Evolutionary conservation across 2,888 invertebrate genomes (phyloP), one percentile per base, ranked within the genome.

Genomic region (Trissolcus japonicus): DNA sequence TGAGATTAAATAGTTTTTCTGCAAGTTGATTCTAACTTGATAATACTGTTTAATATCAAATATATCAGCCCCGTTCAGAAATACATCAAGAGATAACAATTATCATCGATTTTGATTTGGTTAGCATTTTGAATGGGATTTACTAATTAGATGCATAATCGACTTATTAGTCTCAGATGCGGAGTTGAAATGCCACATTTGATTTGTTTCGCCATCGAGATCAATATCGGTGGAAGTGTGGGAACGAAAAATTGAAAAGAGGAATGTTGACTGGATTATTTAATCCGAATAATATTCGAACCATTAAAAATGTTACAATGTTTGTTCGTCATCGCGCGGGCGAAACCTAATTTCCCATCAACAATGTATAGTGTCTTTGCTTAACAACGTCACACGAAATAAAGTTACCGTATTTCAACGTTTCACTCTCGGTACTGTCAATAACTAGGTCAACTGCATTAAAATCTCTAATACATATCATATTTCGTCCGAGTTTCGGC

Each of bases 381-480:
- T 68, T 60, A 60, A 67, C 53, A 60, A 54, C 51, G 50, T 66
- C 51, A 66, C 0, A 35, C 50, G 40, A 59, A 60, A 68, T 60
- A 60, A 68, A 59, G 60, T 68, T 60, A 68, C 48, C 43, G 13
- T 19, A 14, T 21, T 17, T 46, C 55, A 55, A 35, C 35, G 29
- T 59, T 68, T 51, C 29, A 53, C 67, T 68, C 54, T 35, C 54
- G 54, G 67, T 60, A 16, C 53, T 68, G 54, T 68, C 61, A 55
- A 55, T 61, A 68, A 68, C 61, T 68, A 40, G 68, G 68, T 68
- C 68, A 68, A 68, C 61, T 60, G 55, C 54, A 61, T 68, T 61
- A 68, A 68, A 68, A 55, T 57, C 60, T 55, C 48, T 25, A 60
- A 56, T 56, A 66, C 56, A 56, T 54, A 61, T 35, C 56, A 66